phyloP scores from a whole-genome alignment of 2,113 vertebrate genomes.

The Fulmarus glacialis region DNA sequence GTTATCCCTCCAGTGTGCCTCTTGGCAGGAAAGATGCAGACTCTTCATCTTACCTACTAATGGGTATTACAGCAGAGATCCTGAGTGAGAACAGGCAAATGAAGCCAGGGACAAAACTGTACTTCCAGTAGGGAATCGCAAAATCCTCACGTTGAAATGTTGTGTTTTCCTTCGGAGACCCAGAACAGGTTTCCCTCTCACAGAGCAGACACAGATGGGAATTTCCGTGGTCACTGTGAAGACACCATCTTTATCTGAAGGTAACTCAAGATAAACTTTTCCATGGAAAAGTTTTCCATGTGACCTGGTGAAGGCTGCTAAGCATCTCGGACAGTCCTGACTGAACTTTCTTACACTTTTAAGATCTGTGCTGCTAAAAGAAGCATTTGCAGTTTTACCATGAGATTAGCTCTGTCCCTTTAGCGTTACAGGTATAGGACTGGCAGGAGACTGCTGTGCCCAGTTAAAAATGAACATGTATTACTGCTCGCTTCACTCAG shows the following conservation, averaged over 20 bases:
- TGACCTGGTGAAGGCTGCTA: neutral
- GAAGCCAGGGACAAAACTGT: neutral
- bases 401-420: neutral
- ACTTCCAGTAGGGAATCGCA: neutral
- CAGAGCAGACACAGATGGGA: neutral
- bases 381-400: neutral
- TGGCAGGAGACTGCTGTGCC: neutral
- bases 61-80: neutral
- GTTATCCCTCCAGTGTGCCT: neutral
- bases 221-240: neutral
- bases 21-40: neutral
- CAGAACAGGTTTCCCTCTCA: neutral
- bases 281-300: neutral
- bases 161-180: neutral
- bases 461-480: neutral
- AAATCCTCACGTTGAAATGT: neutral
- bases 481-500: neutral
- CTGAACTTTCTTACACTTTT: neutral
- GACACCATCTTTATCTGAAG: neutral
- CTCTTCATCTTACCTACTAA: neutral
- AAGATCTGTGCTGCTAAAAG: neutral
- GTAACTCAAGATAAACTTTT: neutral
- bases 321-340: neutral
- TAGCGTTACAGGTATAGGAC: neutral
- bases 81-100: neutral